Conservation (phyloP, 2,113 vertebrate genomes). For the Chaetops frenatus region DNA sequence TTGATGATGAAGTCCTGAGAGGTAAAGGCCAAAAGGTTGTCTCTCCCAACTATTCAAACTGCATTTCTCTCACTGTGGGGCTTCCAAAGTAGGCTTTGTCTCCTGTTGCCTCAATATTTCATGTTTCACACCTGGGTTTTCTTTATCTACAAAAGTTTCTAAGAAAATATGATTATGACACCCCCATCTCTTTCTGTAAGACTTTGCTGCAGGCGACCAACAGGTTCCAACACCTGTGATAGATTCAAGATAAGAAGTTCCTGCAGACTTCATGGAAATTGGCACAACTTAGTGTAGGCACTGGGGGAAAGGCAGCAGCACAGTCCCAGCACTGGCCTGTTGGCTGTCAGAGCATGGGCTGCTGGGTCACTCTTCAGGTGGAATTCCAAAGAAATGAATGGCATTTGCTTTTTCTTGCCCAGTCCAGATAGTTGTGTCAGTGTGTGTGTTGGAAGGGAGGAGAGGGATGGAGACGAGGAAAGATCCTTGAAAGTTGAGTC, state of each 20-base stretch:
- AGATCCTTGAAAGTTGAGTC: not conserved
- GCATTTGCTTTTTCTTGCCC: not conserved
- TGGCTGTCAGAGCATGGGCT: not conserved
- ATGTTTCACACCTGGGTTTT: fast-evolving
- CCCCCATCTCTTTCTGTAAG: not conserved
- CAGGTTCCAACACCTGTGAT: not conserved
- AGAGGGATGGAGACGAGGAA: not conserved
- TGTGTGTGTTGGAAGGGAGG: not conserved
- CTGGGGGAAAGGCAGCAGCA: not conserved
- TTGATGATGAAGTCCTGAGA: not conserved
- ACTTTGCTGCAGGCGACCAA: not conserved
- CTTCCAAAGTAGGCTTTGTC: not conserved
- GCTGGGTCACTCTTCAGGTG: not conserved
- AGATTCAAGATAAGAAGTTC: not conserved
- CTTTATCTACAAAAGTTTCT: not conserved
- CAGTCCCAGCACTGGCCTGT: not conserved
- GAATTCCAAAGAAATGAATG: not conserved
- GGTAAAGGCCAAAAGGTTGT: not conserved
- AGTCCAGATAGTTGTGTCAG: not conserved
- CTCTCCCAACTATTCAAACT: not conserved
- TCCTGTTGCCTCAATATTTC: not conserved
- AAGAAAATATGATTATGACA: not conserved
- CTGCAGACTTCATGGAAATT: not conserved
- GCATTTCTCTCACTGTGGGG: not conserved
- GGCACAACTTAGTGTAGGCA: not conserved